phyloP scores from a whole-genome alignment of 2,113 vertebrate species.

The Neomonachus schauinslandi region DNA sequence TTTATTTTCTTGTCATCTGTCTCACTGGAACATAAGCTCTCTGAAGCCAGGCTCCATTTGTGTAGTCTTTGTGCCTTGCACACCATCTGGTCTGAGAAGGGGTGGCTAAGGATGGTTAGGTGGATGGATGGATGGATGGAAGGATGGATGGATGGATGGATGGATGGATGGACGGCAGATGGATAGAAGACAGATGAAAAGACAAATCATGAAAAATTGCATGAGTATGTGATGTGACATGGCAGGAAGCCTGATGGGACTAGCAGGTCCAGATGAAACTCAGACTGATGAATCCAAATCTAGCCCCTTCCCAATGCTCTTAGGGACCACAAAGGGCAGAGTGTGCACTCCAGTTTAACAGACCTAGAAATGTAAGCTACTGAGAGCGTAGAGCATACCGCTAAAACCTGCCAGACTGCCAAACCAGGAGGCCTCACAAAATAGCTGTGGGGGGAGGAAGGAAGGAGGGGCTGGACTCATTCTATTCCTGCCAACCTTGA shows the following conservation, averaged over 20 bases:
- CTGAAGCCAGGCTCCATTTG: neutral
- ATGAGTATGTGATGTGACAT: neutral
- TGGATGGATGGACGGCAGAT: neutral
- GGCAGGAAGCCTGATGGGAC: neutral
- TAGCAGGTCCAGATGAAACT: neutral
- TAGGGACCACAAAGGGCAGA: neutral
- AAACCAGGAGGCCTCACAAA: neutral
- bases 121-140: neutral
- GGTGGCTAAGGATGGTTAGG: neutral
- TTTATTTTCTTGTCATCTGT: neutral
- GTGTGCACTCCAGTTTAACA: neutral
- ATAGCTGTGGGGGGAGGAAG: neutral
- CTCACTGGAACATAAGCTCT: neutral
- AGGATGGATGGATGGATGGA: too few relatives aligned
- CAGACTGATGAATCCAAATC: neutral
- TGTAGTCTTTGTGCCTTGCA: neutral
- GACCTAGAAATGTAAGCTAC: neutral
- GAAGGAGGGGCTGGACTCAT: constrained; percentile 16
- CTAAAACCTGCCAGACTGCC: neutral
- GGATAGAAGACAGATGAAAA: neutral
- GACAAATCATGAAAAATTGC: neutral
- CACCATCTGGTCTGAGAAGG: neutral
- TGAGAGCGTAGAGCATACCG: neutral
- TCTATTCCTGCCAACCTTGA: constrained; percentile 73
- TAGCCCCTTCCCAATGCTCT: neutral